These are phyloP conservation scores for Platichthys flesus DNA, from an alignment of 2,113 vertebrate species.

Conservation along the genomic window DNA sequence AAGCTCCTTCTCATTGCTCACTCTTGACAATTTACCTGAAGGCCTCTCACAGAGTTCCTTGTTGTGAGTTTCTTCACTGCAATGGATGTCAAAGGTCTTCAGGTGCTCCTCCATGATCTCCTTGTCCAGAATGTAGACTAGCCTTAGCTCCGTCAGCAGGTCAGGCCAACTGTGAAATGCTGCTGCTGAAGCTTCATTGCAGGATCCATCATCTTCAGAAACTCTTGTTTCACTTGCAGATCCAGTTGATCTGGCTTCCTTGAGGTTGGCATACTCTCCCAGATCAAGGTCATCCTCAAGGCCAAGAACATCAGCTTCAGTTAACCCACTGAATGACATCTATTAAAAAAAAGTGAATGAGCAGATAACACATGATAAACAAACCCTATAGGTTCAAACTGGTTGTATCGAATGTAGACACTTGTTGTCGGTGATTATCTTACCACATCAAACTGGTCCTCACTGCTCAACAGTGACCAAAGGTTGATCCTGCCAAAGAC, in stretches of 20 bases:
- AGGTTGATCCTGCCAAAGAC: not conserved
- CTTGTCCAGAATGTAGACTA: slow-evolving; percentile 63
- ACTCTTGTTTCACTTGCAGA: not conserved
- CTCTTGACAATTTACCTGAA: not conserved
- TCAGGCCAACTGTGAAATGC: not conserved
- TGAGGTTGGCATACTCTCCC: not conserved
- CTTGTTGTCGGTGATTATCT: not conserved
- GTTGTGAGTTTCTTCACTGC: not conserved
- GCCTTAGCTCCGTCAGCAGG: slow-evolving; percentile 63
- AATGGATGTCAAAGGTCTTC: slow-evolving; percentile 59
- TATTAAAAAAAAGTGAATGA: slow-evolving; percentile 29
- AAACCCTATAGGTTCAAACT: not conserved
- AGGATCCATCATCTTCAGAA: not conserved
- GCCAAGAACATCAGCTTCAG: slow-evolving; percentile 69
- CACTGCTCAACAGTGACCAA: slow-evolving; percentile 42
- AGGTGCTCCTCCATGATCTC: slow-evolving; percentile 66
- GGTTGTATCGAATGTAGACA: not conserved
- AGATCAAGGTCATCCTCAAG: slow-evolving; percentile 47
- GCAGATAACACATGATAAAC: not conserved
- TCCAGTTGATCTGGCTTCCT: not conserved
- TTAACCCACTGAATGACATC: slow-evolving; percentile 67
- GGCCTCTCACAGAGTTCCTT: not conserved
- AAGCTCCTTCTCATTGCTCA: slow-evolving; percentile 40
- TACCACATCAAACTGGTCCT: slow-evolving; percentile 54
- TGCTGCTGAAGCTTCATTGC: not conserved